Conservation (phyloP, 35 echinoderm and acorn worm species). For the Ophioderma brevispina region DNA sequence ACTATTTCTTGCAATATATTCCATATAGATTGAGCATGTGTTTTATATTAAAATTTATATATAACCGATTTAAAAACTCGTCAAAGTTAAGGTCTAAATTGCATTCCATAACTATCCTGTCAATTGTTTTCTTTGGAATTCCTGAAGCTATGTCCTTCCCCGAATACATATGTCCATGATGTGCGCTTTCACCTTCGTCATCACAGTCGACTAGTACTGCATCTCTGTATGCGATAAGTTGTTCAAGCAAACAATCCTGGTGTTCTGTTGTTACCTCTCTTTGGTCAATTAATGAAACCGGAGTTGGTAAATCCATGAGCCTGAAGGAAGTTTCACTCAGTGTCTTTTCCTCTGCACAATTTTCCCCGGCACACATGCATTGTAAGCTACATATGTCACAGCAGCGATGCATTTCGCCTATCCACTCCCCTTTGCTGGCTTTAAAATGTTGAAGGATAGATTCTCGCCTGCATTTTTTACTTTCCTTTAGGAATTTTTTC, state of each 20-base stretch:
- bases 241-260: not conserved
- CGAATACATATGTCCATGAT: not conserved
- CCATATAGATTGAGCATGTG: not conserved
- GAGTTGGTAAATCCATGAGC: not conserved
- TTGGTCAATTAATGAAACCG: not conserved
- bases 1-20: not conserved
- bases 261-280: constrained; percentile 10
- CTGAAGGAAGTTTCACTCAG: not conserved
- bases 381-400: constrained; percentile 57
- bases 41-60: constrained; percentile 1
- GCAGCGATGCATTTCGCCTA: not conserved
- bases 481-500: constrained; percentile 17
- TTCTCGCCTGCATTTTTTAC: constrained; percentile 12
- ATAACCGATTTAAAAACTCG: not conserved
- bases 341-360: not conserved
- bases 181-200: too few relatives aligned
- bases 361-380: constrained; percentile 15
- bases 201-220: not conserved
- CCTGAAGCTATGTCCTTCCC: constrained; percentile 18
- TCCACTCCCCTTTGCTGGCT: not conserved
- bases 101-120: constrained; percentile 8
- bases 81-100: constrained; percentile 40
- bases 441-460: not conserved
- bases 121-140: constrained; percentile 13
- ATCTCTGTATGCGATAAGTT: not conserved